Evolutionary conservation across 2,797 vertebrate species (phyloP), one percentile per base, ranked within the genome.

Genomic region (Cirrhinus mrigala): DNA sequence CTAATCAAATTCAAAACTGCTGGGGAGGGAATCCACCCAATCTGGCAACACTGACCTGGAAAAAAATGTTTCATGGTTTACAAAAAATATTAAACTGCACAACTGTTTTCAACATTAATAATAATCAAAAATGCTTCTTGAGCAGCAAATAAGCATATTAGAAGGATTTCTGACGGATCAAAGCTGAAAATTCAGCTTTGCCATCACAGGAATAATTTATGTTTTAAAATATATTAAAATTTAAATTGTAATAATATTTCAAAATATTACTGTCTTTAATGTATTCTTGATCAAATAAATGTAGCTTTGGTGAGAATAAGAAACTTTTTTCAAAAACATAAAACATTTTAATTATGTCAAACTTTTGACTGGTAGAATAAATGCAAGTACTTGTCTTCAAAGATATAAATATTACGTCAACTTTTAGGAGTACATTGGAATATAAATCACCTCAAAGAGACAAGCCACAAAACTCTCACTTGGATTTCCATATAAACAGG

Each of bases 401-500:
- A 44, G 58, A 62, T 18, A 62, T 62, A 62, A 62, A 78, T 44
- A 78, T 46, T 27, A 22, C 11, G n/a, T 62, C 52, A 58, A 77
- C 29, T 58, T 58, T 58, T n/a, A 56, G 74, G 50, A n/a, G 75
- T 56, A 70, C 33, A 81, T n/a, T 58, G 18, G 29, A 16, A 44
- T 60, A 18, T 54, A 69, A 56, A 81, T 22, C 33, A 71, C 29
- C 48, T 54, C n/a, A 71, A 11, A 71, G 50, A 70, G 29, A 56
- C 52, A 58, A 68, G 44, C 68, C 33, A 73, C 66, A 62, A 62
- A 27, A 40, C 56, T 37, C 46, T 64, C 29, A 66, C 40, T 40
- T 18, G 22, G 46, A 76, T 68, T 80, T 64, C 78, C 78, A 80
- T 80, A 80, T 80, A 50, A 66, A 79, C 78, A 79, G 60, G 11